phyloP scores from a whole-genome alignment of 2,888 invertebrate species.

The Andrena chrysosceles region DNA sequence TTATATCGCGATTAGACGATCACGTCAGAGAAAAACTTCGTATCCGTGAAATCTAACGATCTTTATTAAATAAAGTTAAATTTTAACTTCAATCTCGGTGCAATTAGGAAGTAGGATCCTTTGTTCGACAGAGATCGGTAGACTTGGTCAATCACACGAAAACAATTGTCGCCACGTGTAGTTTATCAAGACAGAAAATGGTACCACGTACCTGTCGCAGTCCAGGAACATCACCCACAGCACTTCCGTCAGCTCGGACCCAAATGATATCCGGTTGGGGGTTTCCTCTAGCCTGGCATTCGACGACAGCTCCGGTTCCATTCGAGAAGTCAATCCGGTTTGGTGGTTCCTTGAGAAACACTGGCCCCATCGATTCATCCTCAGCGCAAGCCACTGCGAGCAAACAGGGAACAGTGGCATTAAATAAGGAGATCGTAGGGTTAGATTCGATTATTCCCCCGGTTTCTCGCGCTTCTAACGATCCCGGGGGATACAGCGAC shows the following conservation, averaged over 20 bases:
- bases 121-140: not conserved
- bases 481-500: not conserved
- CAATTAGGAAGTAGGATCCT: too few species aligned
- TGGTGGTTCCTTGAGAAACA: slow-evolving; percentile 96
- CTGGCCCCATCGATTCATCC: slow-evolving; percentile 94
- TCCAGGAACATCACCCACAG: slow-evolving; percentile 96
- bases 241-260: slow-evolving; percentile 96
- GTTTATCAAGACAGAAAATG: not conserved
- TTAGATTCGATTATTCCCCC: not conserved
- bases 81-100: not conserved
- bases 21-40: not conserved
- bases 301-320: slow-evolving; percentile 96
- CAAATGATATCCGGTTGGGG: slow-evolving; percentile 97
- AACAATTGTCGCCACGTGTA: not conserved
- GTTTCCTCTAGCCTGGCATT: slow-evolving; percentile 96
- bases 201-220: slow-evolving; percentile 89
- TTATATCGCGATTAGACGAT: not conserved
- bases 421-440: too few species aligned
- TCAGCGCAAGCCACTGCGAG: slow-evolving; percentile 85
- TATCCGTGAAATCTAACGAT: not conserved
- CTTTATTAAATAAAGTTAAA: too few species aligned
- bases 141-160: not conserved
- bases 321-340: slow-evolving; percentile 97
- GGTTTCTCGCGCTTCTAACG: not conserved
- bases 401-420: not conserved